Evolutionary conservation across 2,797 vertebrate genomes (phyloP).

Genomic region (Tenualosa thibaudeaui): DNA sequence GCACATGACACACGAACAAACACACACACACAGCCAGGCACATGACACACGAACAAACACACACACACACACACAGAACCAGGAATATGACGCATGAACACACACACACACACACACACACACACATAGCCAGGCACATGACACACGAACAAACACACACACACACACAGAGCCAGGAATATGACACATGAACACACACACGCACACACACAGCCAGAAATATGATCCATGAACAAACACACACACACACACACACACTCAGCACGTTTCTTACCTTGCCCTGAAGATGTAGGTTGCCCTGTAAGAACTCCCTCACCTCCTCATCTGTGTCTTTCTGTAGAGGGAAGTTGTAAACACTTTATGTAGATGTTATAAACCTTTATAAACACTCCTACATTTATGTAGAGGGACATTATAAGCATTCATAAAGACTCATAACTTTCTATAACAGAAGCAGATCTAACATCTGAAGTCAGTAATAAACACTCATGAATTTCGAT

Average conservation of each 20-base stretch:
- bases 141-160: constrained; percentile 46
- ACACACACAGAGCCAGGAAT: background rate
- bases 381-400: no score
- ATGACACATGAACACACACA: no score
- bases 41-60: no score
- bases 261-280: constrained; percentile 79
- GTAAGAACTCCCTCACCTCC: constrained; percentile 89
- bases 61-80: no score
- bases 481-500: no score
- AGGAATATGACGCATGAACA: background rate
- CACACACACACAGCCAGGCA: no score
- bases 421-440: no score
- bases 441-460: no score
- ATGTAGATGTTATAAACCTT: no score
- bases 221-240: background rate
- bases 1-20: constrained; percentile 45
- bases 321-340: constrained; percentile 94
- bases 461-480: no score
- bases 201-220: no score
- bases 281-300: constrained; percentile 88
- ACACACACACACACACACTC: background rate
- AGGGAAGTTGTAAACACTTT: background rate
- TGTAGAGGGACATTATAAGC: no score
- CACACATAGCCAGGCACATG: background rate
- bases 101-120: background rate